Percentiles rank a stretch among this genome's conserved stretches.
Conservation (phyloP, 2,888 invertebrate species). For the Anticlea derivata region DNA sequence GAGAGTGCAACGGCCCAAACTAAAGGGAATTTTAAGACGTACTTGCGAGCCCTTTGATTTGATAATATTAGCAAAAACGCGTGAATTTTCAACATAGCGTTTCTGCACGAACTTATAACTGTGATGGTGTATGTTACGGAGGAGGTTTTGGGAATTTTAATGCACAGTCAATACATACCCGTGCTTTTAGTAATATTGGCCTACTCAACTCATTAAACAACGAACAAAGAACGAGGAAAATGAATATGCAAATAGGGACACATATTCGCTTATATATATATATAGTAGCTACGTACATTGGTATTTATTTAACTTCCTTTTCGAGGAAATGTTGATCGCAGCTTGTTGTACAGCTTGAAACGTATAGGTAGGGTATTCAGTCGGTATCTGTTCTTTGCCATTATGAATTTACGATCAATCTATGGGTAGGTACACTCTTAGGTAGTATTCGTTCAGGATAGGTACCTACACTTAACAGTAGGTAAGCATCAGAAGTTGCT, state of each 20-base stretch:
- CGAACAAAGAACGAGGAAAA: conserved; percentile 40
- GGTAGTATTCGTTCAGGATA: too few species aligned
- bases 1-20: conserved; percentile 83
- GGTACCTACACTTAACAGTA: too few species aligned
- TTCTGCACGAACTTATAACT: too few species aligned
- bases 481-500: too few species aligned
- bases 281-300: too few species aligned
- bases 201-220: conserved; percentile 20
- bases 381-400: too few species aligned
- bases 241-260: conserved; percentile 35
- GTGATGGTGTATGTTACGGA: too few species aligned
- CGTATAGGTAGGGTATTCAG: too few species aligned
- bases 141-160: neutral
- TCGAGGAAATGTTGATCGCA: conserved; percentile 17
- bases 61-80: conserved; percentile 42
- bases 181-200: conserved; percentile 14
- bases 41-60: conserved; percentile 72
- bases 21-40: conserved; percentile 78
- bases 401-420: too few species aligned
- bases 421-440: too few species aligned
- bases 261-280: neutral
- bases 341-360: too few species aligned
- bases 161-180: neutral
- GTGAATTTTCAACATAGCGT: conserved; percentile 8
- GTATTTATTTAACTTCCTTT: conserved; percentile 11